Conservation (phyloP, 92 coral and sea anemone species). For the Galaxea fascicularis region DNA sequence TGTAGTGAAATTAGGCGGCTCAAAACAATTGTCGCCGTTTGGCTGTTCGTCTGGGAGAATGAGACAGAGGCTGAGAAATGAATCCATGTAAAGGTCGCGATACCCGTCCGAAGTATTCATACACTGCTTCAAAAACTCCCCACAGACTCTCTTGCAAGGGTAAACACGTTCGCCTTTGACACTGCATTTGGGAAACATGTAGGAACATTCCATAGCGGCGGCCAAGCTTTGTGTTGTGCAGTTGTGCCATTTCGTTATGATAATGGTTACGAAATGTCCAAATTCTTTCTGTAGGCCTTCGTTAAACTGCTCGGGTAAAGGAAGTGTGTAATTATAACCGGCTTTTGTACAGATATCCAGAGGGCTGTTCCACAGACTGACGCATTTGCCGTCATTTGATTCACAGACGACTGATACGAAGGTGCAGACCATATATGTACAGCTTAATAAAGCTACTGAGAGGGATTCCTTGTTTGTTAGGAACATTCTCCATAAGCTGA, state of each 20-base stretch:
- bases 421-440: background rate
- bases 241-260: background rate
- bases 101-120: background rate
- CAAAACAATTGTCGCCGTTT: slow-evolving; percentile 59
- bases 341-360: slow-evolving; percentile 34
- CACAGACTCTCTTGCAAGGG: slow-evolving; percentile 47
- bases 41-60: slow-evolving; percentile 54
- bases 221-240: background rate
- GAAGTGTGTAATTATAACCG: slow-evolving; percentile 57
- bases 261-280: background rate
- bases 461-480: background rate
- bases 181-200: slow-evolving; percentile 36
- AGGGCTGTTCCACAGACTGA: slow-evolving; percentile 13
- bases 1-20: slow-evolving; percentile 58
- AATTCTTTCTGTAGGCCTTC: background rate
- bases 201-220: slow-evolving; percentile 18
- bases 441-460: background rate
- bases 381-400: slow-evolving; percentile 3
- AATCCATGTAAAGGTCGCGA: slow-evolving; percentile 19
- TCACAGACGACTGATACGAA: background rate
- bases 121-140: slow-evolving; percentile 43
- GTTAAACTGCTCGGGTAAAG: slow-evolving; percentile 7
- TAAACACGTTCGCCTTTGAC: background rate
- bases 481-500: background rate
- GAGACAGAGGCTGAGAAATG: slow-evolving; percentile 34